Evolutionary conservation across 1,140 invertebrate species (phyloP).

Genomic region (Colletes latitarsis): DNA sequence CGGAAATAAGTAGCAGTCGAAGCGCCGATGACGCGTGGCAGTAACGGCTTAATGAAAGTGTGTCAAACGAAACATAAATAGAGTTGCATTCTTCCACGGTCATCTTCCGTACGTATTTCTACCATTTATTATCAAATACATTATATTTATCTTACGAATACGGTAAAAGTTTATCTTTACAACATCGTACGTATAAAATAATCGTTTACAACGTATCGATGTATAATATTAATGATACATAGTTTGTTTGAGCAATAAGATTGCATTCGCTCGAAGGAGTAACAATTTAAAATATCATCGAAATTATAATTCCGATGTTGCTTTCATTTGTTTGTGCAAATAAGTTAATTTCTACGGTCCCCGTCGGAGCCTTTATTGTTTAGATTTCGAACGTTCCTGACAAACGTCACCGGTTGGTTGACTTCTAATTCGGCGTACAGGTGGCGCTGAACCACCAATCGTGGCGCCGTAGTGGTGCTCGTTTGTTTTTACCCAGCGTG

Average conservation of each 20-base stretch:
- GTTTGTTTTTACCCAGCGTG: conserved; percentile 79
- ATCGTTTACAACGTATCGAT: neutral
- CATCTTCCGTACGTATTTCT: neutral
- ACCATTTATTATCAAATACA: too few species aligned
- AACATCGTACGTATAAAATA: too few species aligned
- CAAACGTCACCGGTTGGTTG: conserved; percentile 38
- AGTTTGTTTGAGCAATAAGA: too few species aligned
- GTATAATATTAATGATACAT: neutral
- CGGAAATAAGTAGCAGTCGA: conserved; percentile 51
- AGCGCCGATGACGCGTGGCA: conserved; percentile 33
- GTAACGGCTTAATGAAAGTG: conserved; percentile 58
- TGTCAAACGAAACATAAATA: conserved; percentile 32
- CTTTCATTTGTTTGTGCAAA: neutral
- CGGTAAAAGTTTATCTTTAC: neutral
- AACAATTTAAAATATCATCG: neutral
- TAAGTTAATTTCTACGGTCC: neutral
- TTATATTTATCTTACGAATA: neutral
- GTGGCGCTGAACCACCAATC: conserved; percentile 49
- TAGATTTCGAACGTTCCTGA: conserved; percentile 21
- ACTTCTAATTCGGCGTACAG: conserved; percentile 41
- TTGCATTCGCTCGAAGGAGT: neutral
- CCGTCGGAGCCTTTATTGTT: neutral
- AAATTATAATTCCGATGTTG: neutral
- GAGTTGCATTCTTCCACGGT: neutral
- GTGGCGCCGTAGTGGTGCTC: conserved; percentile 56